Percentiles rank a stretch among this genome's conserved stretches.
These are phyloP conservation scores for Pelvicachromis taeniatus DNA, from an alignment of 2,113 vertebrate genomes.

Conservation along the genomic window DNA sequence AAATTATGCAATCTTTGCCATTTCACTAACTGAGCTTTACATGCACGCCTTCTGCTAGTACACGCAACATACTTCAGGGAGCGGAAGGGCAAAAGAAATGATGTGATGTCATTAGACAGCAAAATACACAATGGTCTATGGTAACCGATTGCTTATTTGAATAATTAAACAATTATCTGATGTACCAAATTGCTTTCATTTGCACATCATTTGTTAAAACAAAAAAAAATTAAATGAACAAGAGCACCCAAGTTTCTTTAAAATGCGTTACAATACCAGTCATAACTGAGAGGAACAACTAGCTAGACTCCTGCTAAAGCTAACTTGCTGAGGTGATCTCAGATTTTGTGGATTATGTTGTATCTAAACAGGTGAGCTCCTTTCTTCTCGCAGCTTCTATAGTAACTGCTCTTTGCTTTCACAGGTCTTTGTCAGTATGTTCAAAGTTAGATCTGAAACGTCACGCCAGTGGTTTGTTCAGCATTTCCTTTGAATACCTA, in stretches of 20 bases:
- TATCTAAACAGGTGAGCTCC: not conserved
- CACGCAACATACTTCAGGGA: not conserved
- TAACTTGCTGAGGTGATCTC: not conserved
- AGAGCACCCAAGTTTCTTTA: not conserved
- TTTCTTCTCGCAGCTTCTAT: not conserved
- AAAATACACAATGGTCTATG: not conserved
- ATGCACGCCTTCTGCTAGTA: not conserved
- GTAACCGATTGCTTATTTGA: not conserved
- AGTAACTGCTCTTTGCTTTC: not conserved
- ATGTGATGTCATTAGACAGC: not conserved
- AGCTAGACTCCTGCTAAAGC: not conserved
- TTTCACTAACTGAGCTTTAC: not conserved
- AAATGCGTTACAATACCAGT: not conserved
- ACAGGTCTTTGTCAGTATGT: not conserved
- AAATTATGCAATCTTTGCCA: not conserved
- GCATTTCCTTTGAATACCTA: not conserved
- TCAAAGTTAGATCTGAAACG: not conserved
- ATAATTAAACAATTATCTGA: not conserved
- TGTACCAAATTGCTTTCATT: not conserved
- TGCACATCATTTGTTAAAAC: not conserved
- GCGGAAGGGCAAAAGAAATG: not conserved
- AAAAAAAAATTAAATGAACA: not conserved
- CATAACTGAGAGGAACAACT: not conserved
- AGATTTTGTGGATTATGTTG: not conserved
- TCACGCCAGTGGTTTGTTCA: not conserved